Base-by-base conservation (phyloP, 2,113 vertebrate species). In the Cephalopholis sonnerati region DNA sequence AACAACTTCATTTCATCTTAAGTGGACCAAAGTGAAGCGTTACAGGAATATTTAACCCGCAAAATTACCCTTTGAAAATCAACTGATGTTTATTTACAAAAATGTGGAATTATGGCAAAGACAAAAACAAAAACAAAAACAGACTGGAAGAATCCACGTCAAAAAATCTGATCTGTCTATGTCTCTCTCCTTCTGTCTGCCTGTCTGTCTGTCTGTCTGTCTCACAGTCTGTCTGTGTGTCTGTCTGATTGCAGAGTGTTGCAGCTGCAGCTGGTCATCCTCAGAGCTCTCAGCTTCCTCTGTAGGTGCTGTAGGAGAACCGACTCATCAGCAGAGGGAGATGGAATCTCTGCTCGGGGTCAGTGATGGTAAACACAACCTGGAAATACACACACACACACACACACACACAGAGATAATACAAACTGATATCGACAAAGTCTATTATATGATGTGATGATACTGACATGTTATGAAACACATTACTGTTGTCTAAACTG, bases 241-340 rank as follows among this genome's bases (percentile, higher is more conserved):
- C 39, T 39, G 3, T 41, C 39, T 41, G 39, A 10, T 3, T 41
- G 39, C 8, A n/a, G 20, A 13, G 20, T 6, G 18, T 6, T 27
- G 64, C 1, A 5, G 59, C 44, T 4, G 16, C 57, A n/a, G 58
- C 50, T 2, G 39, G 9, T 59, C n/a, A 4, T 57, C 53, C 24
- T 20, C 24, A 0, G 0, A n/a, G 55, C 46, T 9, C 41, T 91
- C 81, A 97, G 89, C 95, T 97, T 64, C 97, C 97, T 25, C 95
- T 93, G 94, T 97, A 97, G 0, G 96, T 97, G 61, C 95, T 96
- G 87, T 97, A 98, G 66, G 97, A 98, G 93, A 95, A 98, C 0
- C 95, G 96, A 81, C 95, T 98, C 90, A 98, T 94, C 66, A 98
- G 96, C 88, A 99, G 93, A 0, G 97, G 97, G 32, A 99, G 10